phyloP scores from a whole-genome alignment of 2,113 vertebrate genomes.

The Merops nubicus region DNA sequence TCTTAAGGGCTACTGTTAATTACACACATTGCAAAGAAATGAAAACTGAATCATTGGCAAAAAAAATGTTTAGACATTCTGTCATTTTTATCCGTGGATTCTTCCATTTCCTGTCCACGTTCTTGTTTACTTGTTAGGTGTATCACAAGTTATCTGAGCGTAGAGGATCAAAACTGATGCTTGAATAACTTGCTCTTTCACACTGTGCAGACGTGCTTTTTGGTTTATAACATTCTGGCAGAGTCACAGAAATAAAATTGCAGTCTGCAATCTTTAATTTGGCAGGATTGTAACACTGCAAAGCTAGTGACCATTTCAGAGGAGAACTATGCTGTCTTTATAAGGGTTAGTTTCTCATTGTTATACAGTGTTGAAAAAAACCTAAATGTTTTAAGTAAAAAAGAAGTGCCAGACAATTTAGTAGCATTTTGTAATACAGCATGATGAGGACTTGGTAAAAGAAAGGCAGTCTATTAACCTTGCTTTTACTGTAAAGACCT shows the following conservation, averaged over 20 bases:
- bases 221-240: not conserved
- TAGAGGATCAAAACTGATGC: not conserved
- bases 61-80: not conserved
- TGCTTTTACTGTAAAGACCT: conserved; percentile 86
- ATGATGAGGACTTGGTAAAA: conserved; percentile 78
- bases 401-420: conserved; percentile 62
- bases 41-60: not conserved
- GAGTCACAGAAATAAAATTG: not conserved
- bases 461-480: conserved; percentile 87
- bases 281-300: not conserved
- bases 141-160: not conserved
- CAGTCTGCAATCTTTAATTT: not conserved
- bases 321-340: conserved; percentile 49
- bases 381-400: not conserved
- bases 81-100: not conserved
- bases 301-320: not conserved
- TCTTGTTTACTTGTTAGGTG: not conserved
- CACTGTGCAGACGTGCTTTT: not conserved
- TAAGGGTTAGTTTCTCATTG: conserved; percentile 67
- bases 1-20: not conserved
- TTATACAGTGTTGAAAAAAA: conserved; percentile 15
- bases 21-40: not conserved
- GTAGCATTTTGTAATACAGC: conserved; percentile 80
- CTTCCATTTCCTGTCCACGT: not conserved
- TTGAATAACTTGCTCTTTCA: not conserved